Base-by-base conservation (phyloP, 2,113 vertebrate species). In the Pachyramphus minor region DNA sequence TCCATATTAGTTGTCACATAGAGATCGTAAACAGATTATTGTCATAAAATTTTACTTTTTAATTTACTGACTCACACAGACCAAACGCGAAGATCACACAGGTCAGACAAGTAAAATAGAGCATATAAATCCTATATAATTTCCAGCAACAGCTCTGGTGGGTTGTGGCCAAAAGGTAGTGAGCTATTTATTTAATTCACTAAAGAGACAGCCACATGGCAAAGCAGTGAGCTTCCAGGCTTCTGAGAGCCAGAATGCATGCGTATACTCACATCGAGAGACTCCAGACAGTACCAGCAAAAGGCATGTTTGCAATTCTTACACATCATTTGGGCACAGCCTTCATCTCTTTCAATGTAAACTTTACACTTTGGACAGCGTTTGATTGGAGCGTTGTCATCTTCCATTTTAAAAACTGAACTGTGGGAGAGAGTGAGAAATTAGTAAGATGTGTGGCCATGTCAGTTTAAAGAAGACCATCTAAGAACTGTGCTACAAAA, bases 271-370 rank as follows among this genome's bases (percentile, higher is more conserved):
- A 99, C 99, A 53, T 99, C 99, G 91, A 99, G 98, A 35, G 99
- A 99, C 94, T 99, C 99, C 96, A 99, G 98, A 96, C 99, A 99
- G 98, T 99, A 99, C 99, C 99, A 99, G 98, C 99, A 99, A 98
- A 99, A 99, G 90, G 99, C 99, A 20, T 99, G 99, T 88, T 99
- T 99, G 98, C 99, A 99, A 97, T 99, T 99, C 97, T 99, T 99
- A 92, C 99, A 99, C 99, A 99, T 99, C 99, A 99, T 99, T 97
- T 99, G 99, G 7, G 99, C 99, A 22, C 99, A 99, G 74, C 99
- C 99, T 81, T 99, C 99, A 39, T 99, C 99, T 58, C 99, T 97
- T 96, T 99, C 99, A 27, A 99, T 99, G 98, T 99, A 99, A 81
- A 99, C 99, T 97, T 99, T 99, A 97, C 99, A 99, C 96, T 99